Conservation (phyloP, 2,113 vertebrate genomes). For the Sinocyclocheilus grahami region DNA sequence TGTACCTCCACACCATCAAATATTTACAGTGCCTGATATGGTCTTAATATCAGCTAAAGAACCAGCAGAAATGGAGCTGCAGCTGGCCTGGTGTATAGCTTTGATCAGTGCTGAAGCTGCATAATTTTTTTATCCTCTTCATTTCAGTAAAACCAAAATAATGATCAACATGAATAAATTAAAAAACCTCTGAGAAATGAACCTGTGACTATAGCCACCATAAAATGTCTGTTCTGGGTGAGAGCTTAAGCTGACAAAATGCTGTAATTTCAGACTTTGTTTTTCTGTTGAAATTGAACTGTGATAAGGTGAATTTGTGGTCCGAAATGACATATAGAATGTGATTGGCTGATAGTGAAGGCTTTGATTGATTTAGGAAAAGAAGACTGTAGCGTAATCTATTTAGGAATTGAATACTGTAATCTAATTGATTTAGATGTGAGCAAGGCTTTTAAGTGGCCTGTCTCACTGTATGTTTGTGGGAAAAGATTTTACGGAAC, state of each 20-base stretch:
- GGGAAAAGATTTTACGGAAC: not conserved
- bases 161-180: conserved; percentile 9
- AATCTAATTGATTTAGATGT: conserved; percentile 7
- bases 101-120: conserved; percentile 32
- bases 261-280: not conserved
- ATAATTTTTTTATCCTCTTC: not conserved
- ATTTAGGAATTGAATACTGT: not conserved
- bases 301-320: not conserved
- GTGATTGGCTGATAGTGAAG: not conserved
- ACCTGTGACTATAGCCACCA: not conserved
- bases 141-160: conserved; percentile 20
- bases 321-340: not conserved
- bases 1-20: conserved; percentile 70
- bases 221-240: not conserved
- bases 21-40: conserved; percentile 71
- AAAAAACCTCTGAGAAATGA: not conserved
- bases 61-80: conserved; percentile 40
- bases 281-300: not conserved
- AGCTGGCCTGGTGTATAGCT: conserved; percentile 16
- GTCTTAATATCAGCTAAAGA: conserved; percentile 65
- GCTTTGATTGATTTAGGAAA: conserved; percentile 14
- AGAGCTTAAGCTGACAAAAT: not conserved
- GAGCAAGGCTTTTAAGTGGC: not conserved
- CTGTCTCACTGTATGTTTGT: not conserved
- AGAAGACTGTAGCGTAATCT: not conserved